Evolutionary conservation across 2,888 invertebrate genomes (phyloP), one percentile per base, ranked within the genome.

Genomic region (Tenthredo mesomela): DNA sequence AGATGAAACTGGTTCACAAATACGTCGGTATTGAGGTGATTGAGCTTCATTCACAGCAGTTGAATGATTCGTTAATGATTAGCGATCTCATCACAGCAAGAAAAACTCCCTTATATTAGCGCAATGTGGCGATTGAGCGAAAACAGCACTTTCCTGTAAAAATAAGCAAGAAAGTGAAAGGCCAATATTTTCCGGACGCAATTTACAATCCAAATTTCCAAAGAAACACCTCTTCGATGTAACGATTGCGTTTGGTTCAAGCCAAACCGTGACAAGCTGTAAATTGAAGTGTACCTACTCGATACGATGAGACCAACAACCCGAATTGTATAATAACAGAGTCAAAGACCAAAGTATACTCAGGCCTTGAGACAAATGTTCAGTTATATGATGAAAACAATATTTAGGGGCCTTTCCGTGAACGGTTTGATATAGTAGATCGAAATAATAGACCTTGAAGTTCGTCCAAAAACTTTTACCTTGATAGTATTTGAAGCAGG

Each of bases 121-220:
- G 67, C 5, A 73, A 43, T 43, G 40, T 21, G 21, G 21, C 4
- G 10, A 37, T 73, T 21, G 4, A 73, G 25, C 43, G 43, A 21
- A 73, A 73, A 73, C 71, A 73, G 43, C 71, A 73, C 71, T 73
- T 43, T 43, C 21, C 21, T 73, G 71, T 73, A 1, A 73, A 40
- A 73, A 73, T 73, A 40, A 29, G 12, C 71, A 15, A 40, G n/a
- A 73, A 10, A 12, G 40, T 21, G 43, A 73, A 21, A 21, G 12
- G 25, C 40, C n/a, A 43, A 43, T 73, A 9, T n/a, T 71, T 71
- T n/a, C 6, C 6, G 21, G 12, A 12, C 40, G 12, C 21, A 40
- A 73, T 73, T 73, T 73, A 43, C 71, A 43, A 73, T 43, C 43
- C 71, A 43, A 43, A 73, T 73, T 73, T 40, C 4, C 21, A 43